Evolutionary conservation across 1,140 invertebrate genomes (phyloP).

Genomic region (Orussus abietinus): DNA sequence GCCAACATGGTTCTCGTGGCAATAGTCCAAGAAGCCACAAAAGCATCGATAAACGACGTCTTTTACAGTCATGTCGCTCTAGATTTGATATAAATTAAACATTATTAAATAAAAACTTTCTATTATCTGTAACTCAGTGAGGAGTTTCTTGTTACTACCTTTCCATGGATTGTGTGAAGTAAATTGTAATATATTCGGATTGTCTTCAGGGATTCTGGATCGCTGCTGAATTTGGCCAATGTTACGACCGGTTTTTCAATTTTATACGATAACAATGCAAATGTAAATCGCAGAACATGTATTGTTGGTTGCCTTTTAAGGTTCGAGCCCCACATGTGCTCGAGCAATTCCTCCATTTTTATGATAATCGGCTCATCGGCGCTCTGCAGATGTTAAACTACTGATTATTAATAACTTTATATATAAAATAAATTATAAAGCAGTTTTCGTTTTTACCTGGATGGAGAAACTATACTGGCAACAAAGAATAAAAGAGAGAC

Average conservation of each 20-base stretch:
- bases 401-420: slow-evolving; percentile 2
- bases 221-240: not conserved
- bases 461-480: slow-evolving; percentile 18
- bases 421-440: slow-evolving; percentile 4
- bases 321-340: slow-evolving; percentile 10
- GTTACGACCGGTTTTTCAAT: slow-evolving; percentile 2
- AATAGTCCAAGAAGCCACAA: slow-evolving; percentile 12
- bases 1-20: slow-evolving; percentile 15
- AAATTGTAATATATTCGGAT: slow-evolving; percentile 11
- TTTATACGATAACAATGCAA: slow-evolving; percentile 14
- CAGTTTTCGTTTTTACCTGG: slow-evolving; percentile 15
- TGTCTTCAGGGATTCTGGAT: slow-evolving; percentile 6
- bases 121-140: not conserved
- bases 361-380: slow-evolving; percentile 11
- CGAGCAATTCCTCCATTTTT: slow-evolving; percentile 9
- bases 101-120: not conserved
- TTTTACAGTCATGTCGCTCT: not conserved
- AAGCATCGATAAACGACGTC: slow-evolving; percentile 17
- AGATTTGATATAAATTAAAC: not conserved
- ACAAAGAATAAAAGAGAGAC: slow-evolving; percentile 18
- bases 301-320: not conserved
- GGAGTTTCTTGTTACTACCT: not conserved
- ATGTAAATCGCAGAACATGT: slow-evolving; percentile 17
- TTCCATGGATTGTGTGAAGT: not conserved
- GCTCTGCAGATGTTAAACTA: not conserved